Evolutionary conservation across 37 sponge, comb jelly and placozoan genomes (phyloP).

Genomic region (Cliona cf. orientalis): DNA sequence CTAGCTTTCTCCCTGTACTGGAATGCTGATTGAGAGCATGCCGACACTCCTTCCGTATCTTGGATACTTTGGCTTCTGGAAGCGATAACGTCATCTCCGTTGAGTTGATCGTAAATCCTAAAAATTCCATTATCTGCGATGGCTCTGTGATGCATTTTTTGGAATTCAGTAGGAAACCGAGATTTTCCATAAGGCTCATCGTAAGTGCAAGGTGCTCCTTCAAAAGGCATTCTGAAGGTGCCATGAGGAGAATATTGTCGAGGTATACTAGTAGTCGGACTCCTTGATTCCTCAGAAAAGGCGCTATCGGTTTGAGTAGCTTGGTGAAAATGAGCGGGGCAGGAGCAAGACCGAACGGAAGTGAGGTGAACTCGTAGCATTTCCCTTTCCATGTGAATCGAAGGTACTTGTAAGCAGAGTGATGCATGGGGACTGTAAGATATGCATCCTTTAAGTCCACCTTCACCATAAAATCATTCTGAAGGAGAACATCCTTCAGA

Average conservation of each 20-base stretch:
- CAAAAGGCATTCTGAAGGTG: neutral
- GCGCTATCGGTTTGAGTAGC: conserved; percentile 18
- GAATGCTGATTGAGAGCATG: neutral
- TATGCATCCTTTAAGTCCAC: conserved; percentile 31
- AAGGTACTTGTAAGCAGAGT: neutral
- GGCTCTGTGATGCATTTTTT: neutral
- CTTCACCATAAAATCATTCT: neutral
- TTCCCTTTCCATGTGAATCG: neutral
- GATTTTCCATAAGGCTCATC: neutral
- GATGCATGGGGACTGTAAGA: conserved; percentile 1
- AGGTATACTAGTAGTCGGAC: conserved; percentile 17
- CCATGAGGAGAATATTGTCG: conserved; percentile 38
- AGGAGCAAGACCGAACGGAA: conserved; percentile 27
- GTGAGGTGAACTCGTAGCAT: neutral
- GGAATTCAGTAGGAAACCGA: conserved; percentile 24
- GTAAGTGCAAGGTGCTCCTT: neutral
- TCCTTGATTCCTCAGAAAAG: conserved; percentile 8
- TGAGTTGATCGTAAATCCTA: conserved; percentile 14
- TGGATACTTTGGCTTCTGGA: conserved; percentile 5
- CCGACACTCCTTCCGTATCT: conserved; percentile 13
- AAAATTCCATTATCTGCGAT: conserved; percentile 19
- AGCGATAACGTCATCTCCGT: conserved; percentile 3
- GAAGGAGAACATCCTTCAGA: neutral
- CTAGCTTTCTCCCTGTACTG: conserved; percentile 13
- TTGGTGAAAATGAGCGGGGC: conserved; percentile 45